These are phyloP conservation scores for Hemithea aestivaria DNA, from an alignment of 2,888 invertebrate genomes.

Conservation along the genomic window DNA sequence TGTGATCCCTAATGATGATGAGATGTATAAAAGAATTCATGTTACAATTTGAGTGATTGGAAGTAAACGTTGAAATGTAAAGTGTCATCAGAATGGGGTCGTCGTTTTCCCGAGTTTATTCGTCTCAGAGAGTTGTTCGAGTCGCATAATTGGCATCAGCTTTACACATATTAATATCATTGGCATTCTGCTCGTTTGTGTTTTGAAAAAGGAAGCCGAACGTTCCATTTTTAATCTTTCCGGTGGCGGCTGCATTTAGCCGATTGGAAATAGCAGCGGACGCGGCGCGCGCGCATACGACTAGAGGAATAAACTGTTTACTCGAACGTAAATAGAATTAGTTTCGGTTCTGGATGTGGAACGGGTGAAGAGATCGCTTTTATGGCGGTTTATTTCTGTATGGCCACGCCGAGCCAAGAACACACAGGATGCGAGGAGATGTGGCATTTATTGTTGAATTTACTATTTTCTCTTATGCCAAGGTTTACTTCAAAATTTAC, in stretches of 20 bases:
- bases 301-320: constrained; percentile 53
- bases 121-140: no score
- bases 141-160: no score
- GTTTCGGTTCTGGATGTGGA: constrained; percentile 57
- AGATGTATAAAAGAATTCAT: no score
- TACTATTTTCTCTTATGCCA: no score
- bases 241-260: constrained; percentile 64
- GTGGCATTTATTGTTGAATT: no score
- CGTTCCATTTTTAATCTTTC: constrained; percentile 48
- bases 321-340: constrained; percentile 52
- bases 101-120: constrained; percentile 13
- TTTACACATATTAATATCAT: no score
- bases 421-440: constrained; percentile 12
- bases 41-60: no score
- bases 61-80: no score
- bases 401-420: constrained; percentile 9
- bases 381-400: constrained; percentile 53
- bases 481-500: no score
- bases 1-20: no score
- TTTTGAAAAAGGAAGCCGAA: constrained; percentile 31
- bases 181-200: constrained; percentile 3
- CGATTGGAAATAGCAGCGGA: constrained; percentile 57
- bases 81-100: constrained; percentile 10
- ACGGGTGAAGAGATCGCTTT: constrained; percentile 54
- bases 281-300: constrained; percentile 46